phyloP scores from a whole-genome alignment of 2,888 invertebrate species.

The Poecilus cupreus region DNA sequence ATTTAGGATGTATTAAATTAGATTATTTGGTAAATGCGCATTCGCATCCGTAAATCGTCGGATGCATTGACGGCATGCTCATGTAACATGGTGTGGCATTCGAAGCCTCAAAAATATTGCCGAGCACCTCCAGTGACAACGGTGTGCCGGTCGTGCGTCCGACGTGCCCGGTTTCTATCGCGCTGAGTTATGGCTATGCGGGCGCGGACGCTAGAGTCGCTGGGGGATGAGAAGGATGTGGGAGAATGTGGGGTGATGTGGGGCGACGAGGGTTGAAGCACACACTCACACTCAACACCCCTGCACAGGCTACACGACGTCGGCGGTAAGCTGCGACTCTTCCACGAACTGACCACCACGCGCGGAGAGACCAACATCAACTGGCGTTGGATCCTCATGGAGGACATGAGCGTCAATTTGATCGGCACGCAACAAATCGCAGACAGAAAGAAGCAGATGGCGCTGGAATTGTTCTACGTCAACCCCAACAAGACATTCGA shows the following conservation, averaged over 20 bases:
- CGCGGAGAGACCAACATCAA: constrained; percentile 72
- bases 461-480: constrained; percentile 73
- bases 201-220: constrained; percentile 14
- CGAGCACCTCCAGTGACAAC: constrained; percentile 54
- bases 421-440: constrained; percentile 71
- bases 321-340: constrained; percentile 35
- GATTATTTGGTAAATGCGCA: no score
- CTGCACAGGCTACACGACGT: background rate
- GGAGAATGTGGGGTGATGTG: background rate
- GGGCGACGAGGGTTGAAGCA: background rate
- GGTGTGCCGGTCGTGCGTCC: constrained; percentile 47
- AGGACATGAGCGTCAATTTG: constrained; percentile 74
- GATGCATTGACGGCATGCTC: constrained; percentile 50
- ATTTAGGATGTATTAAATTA: no score
- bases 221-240: background rate
- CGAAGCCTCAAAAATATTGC: constrained; percentile 56
- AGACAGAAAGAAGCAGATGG: constrained; percentile 71
- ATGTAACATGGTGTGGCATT: constrained; percentile 55
- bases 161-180: constrained; percentile 54
- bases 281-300: constrained; percentile 23
- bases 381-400: constrained; percentile 75
- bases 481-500: constrained; percentile 75
- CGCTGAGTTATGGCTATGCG: constrained; percentile 52
- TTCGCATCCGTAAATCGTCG: constrained; percentile 46
- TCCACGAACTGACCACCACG: constrained; percentile 71